These are phyloP conservation scores for Amphipoea lucens DNA, from an alignment of 2,888 invertebrate species.

Conservation along the genomic window DNA sequence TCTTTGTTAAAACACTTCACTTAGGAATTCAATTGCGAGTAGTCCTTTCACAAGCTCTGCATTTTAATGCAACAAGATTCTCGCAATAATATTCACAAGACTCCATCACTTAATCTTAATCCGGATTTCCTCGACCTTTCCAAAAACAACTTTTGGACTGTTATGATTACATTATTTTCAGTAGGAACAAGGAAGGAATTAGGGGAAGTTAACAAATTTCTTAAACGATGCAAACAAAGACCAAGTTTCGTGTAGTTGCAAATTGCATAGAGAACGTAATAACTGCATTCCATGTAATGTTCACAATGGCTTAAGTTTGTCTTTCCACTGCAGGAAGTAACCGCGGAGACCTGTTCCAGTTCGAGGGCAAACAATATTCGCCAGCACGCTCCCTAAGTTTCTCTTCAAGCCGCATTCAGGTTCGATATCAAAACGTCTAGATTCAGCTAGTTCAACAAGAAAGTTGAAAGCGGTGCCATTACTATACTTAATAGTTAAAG, in stretches of 20 bases:
- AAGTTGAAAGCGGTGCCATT: conserved; percentile 60
- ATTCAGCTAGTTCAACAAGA: conserved; percentile 68
- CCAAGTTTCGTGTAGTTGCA: conserved; percentile 63
- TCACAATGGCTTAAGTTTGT: conserved; percentile 79
- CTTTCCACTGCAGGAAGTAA: conserved; percentile 71
- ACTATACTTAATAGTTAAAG: conserved; percentile 14
- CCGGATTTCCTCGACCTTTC: conserved; percentile 69
- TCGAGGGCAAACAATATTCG: conserved; percentile 72
- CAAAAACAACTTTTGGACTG: conserved; percentile 69
- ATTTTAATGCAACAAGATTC: conserved; percentile 59
- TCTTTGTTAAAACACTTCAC: conserved; percentile 60
- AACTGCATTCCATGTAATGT: conserved; percentile 72
- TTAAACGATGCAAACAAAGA: conserved; percentile 65
- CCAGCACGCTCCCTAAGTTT: conserved; percentile 68
- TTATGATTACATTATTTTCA: conserved; percentile 17
- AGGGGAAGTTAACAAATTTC: conserved; percentile 49
- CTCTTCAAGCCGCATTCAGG: conserved; percentile 66
- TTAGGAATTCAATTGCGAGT: conserved; percentile 58
- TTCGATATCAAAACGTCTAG: conserved; percentile 71
- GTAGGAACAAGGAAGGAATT: conserved; percentile 25
- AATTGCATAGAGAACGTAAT: conserved; percentile 72
- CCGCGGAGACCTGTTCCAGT: conserved; percentile 69
- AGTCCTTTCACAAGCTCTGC: conserved; percentile 70
- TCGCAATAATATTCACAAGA: conserved; percentile 71
- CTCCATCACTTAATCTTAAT: conserved; percentile 77